These are phyloP conservation scores for Baccha elongata DNA, from an alignment of 2,888 invertebrate species.

Conservation along the genomic window DNA sequence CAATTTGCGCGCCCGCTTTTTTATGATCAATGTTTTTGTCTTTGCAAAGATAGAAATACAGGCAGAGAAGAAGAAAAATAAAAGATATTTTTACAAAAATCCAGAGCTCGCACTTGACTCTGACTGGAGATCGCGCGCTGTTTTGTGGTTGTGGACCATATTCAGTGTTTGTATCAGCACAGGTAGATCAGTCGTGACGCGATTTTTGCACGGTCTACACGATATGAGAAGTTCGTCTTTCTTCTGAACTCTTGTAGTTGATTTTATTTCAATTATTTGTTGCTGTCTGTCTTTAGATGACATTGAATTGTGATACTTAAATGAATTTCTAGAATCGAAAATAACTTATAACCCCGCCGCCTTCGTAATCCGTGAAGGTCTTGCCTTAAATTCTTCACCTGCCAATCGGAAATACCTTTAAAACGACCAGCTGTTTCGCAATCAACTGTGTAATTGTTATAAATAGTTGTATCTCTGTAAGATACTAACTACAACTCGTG, in stretches of 20 bases:
- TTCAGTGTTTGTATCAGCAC: slow-evolving; percentile 73
- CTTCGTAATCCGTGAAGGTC: slow-evolving; percentile 59
- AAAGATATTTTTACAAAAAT: slow-evolving; percentile 49
- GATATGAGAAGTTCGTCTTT: slow-evolving; percentile 44
- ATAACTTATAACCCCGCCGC: no score
- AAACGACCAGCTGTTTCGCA: slow-evolving; percentile 71
- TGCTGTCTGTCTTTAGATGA: slow-evolving; percentile 16
- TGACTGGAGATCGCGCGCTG: slow-evolving; percentile 26
- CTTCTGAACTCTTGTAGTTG: slow-evolving; percentile 1
- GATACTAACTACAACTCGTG: slow-evolving; percentile 37
- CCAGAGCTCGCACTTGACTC: slow-evolving; percentile 66
- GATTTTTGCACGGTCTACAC: slow-evolving; percentile 80
- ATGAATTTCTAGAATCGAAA: slow-evolving; percentile 38
- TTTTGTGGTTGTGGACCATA: slow-evolving; percentile 73
- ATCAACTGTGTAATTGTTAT: slow-evolving; percentile 68
- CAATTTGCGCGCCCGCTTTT: slow-evolving; percentile 55
- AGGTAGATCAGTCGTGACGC: slow-evolving; percentile 82
- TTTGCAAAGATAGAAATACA: slow-evolving; percentile 43
- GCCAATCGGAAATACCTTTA: slow-evolving; percentile 56
- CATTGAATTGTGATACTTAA: slow-evolving; percentile 34
- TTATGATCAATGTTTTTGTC: slow-evolving; percentile 69
- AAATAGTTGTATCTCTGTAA: slow-evolving; percentile 33
- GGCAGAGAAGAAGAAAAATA: slow-evolving; percentile 24
- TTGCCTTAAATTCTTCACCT: slow-evolving; percentile 62
- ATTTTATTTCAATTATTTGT: slow-evolving; percentile 10